These are phyloP conservation scores for Gonocerus acuteangulatus DNA, from an alignment of 2,888 invertebrate genomes.

Conservation along the genomic window DNA sequence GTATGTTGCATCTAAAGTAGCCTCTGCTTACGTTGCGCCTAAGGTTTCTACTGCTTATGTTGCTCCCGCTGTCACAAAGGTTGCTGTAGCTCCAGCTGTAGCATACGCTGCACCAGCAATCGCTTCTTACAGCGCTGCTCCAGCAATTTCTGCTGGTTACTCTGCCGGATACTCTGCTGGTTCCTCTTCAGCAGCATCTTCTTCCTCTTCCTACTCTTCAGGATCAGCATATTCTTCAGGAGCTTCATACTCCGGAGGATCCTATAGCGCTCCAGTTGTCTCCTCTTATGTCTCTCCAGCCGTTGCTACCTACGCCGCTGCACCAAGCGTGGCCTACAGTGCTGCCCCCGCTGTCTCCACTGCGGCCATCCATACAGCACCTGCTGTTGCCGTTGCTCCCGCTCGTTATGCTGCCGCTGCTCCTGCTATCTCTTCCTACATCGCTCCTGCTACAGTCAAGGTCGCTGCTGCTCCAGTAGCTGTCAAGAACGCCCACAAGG, in stretches of 20 bases:
- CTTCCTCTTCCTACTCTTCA: conserved; percentile 38
- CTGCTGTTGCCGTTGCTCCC: conserved; percentile 35
- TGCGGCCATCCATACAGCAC: conserved; percentile 46
- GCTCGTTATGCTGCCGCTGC: conserved; percentile 39
- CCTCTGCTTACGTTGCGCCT: conserved; percentile 8
- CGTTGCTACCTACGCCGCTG: conserved; percentile 30
- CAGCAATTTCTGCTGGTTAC: conserved; percentile 9
- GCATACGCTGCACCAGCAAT: conserved; percentile 8
- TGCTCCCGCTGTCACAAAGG: conserved; percentile 3
- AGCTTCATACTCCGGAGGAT: conserved; percentile 31
- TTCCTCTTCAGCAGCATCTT: conserved; percentile 17
- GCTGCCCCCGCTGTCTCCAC: conserved; percentile 45
- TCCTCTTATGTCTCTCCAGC: conserved; percentile 39
- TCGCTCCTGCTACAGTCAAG: conserved; percentile 39
- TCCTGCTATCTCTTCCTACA: conserved; percentile 46
- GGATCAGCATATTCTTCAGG: conserved; percentile 35
- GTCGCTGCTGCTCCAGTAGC: conserved; percentile 40
- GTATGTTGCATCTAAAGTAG: conserved; percentile 6
- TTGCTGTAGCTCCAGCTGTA: conserved; percentile 42
- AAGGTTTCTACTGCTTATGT: conserved; percentile 42
- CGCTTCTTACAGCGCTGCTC: conserved; percentile 6
- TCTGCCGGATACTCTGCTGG: conserved; percentile 27
- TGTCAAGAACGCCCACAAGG: conserved; percentile 36
- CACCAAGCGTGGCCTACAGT: conserved; percentile 39
- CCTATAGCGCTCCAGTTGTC: conserved; percentile 40